These are phyloP conservation scores for Cairina moschata DNA, from an alignment of 2,113 vertebrate species.

Conservation along the genomic window DNA sequence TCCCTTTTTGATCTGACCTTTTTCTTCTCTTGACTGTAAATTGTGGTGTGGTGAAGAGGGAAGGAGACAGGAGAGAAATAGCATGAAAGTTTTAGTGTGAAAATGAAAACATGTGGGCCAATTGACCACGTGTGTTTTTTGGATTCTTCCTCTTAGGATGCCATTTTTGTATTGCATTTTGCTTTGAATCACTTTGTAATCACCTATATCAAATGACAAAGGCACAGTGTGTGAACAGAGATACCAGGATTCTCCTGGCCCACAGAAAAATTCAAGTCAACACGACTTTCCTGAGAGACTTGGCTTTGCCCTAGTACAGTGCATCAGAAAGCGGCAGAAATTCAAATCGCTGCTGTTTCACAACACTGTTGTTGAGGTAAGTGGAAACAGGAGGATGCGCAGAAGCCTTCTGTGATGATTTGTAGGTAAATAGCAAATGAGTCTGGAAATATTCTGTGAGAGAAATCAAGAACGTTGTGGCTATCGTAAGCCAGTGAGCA, in stretches of 20 bases:
- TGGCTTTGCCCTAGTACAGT: neutral
- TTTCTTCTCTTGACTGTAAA: neutral
- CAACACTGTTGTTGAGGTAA: neutral
- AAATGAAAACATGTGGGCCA: neutral
- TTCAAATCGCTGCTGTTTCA: neutral
- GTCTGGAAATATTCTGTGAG: neutral
- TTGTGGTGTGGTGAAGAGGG: neutral
- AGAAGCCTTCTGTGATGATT: neutral
- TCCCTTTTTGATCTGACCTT: neutral
- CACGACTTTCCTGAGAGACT: neutral
- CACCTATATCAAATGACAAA: neutral
- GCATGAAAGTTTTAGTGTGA: neutral
- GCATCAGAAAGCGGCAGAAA: neutral
- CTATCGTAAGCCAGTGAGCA: neutral
- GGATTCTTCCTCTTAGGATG: neutral
- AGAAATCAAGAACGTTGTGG: neutral
- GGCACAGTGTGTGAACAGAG: neutral
- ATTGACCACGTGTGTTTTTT: neutral
- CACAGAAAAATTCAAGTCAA: neutral
- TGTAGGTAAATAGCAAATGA: neutral
- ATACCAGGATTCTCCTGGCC: neutral
- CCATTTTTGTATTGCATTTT: neutral
- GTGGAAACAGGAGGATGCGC: neutral
- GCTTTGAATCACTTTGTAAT: neutral
- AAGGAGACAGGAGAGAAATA: neutral